Conservation (phyloP, 2,888 invertebrate species). For the Pantelozetes paolii region DNA sequence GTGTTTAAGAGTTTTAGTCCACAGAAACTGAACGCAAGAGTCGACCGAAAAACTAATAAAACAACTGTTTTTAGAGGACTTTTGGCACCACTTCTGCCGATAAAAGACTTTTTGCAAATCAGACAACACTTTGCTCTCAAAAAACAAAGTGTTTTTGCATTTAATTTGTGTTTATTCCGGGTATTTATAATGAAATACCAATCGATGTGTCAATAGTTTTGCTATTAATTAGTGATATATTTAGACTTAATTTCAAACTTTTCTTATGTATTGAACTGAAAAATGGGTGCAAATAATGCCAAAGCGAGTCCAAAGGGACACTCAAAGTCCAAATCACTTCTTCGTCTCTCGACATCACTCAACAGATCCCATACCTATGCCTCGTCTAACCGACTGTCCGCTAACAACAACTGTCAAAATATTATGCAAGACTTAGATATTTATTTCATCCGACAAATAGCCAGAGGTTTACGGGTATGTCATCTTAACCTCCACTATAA, state of each 20-base stretch:
- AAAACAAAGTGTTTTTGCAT: not conserved
- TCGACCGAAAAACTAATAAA: not conserved
- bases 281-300: slow-evolving; percentile 21
- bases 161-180: not conserved
- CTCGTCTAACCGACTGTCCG: not conserved
- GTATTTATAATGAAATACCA: no score
- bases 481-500: not conserved
- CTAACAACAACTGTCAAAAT: not conserved
- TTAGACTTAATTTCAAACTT: no score
- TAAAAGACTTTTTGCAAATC: not conserved
- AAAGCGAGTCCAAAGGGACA: not conserved
- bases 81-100: not conserved
- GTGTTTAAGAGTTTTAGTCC: not conserved
- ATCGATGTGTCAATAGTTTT: no score
- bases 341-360: not conserved
- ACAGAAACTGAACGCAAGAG: not conserved
- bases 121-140: not conserved
- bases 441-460: slow-evolving; percentile 10
- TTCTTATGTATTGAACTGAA: no score
- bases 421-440: not conserved
- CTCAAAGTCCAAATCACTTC: slow-evolving; percentile 8
- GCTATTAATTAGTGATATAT: no score
- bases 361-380: slow-evolving; percentile 19
- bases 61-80: not conserved
- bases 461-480: slow-evolving; percentile 16